Evolutionary conservation across 2,113 vertebrate genomes (phyloP).

Genomic region (Mastomys natalensis): DNA sequence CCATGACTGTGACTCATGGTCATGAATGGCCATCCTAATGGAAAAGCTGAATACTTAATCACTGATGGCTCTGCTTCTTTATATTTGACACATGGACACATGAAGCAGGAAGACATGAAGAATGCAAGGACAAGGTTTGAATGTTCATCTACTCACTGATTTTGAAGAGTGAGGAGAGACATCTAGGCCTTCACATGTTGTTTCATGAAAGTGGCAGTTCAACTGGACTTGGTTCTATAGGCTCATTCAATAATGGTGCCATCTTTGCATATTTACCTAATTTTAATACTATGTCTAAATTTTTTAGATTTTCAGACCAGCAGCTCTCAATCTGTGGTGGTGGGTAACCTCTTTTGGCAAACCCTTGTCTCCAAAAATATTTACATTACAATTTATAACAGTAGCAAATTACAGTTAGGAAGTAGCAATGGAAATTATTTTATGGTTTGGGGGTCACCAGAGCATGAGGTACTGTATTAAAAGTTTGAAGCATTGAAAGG

Average conservation of each 20-base stretch:
- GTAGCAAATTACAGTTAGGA: background rate
- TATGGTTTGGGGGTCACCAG: background rate
- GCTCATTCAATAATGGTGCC: background rate
- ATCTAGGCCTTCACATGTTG: background rate
- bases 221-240: background rate
- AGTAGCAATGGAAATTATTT: background rate
- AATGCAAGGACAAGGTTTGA: conserved; percentile 47
- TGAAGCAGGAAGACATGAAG: background rate
- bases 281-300: background rate
- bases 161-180: conserved; percentile 63
- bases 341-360: background rate
- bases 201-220: background rate
- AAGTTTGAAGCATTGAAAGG: background rate
- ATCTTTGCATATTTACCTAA: background rate
- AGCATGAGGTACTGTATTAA: background rate
- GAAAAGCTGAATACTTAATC: background rate
- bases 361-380: background rate
- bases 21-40: conserved; percentile 54
- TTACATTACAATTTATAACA: background rate
- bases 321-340: background rate
- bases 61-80: conserved; percentile 57
- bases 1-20: conserved; percentile 60
- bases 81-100: background rate
- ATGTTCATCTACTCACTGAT: conserved; percentile 40
- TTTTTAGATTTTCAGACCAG: background rate